Conservation (phyloP, 1,140 invertebrate species). For the Micrasema minimum region DNA sequence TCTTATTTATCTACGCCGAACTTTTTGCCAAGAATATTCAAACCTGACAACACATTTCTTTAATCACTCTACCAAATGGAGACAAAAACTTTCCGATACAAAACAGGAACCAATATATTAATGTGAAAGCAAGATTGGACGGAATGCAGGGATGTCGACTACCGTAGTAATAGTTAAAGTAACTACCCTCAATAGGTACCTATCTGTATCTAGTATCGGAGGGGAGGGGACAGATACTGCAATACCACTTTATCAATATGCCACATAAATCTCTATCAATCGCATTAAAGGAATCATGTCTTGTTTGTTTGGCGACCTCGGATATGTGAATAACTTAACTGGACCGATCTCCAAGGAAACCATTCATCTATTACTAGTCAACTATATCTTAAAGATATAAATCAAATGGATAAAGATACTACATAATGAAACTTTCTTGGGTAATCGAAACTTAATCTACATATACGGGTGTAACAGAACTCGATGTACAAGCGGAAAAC, state of each 20-base stretch:
- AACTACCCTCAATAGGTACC: neutral
- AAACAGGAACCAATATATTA: no score
- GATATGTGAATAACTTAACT: conserved; percentile 50
- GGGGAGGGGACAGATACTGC: neutral
- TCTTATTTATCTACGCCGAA: neutral
- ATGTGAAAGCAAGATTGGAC: no score
- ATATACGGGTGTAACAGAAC: no score
- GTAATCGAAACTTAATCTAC: no score
- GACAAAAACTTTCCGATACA: neutral
- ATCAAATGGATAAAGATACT: no score
- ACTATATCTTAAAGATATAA: no score
- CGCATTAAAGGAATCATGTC: conserved; percentile 54
- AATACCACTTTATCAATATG: conserved; percentile 52
- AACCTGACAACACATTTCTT: no score
- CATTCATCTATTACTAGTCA: conserved; percentile 3
- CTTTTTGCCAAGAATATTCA: neutral
- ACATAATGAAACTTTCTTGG: no score
- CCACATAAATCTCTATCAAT: conserved; percentile 55
- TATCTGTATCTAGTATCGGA: neutral
- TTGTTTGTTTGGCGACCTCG: conserved; percentile 50
- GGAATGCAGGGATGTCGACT: no score
- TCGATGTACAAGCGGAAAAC: no score
- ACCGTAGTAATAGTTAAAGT: neutral
- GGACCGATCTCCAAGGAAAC: conserved; percentile 29
- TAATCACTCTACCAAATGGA: conserved; percentile 31